These are phyloP conservation scores for Acanthopleura granulata DNA, from an alignment of 2,888 invertebrate species.

Conservation along the genomic window DNA sequence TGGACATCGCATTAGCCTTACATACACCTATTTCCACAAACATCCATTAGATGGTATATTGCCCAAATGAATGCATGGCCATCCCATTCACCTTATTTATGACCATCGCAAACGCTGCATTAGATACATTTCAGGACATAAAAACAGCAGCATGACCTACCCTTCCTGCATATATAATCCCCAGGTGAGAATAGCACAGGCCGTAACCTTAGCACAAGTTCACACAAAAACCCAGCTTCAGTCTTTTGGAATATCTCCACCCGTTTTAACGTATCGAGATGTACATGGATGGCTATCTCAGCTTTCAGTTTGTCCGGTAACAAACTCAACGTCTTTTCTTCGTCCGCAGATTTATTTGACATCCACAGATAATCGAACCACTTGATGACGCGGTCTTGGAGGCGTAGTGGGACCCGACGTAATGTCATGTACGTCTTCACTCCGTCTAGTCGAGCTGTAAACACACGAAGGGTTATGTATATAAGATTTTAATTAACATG, in stretches of 20 bases:
- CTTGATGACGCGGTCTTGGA: slow-evolving; percentile 97
- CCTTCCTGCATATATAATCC: slow-evolving; percentile 99
- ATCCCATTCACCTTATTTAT: no score
- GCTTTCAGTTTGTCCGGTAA: slow-evolving; percentile 91
- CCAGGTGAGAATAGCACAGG: slow-evolving; percentile 98
- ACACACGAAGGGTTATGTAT: no score
- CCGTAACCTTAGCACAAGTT: slow-evolving; percentile 91
- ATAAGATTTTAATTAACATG: no score
- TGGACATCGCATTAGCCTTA: no score
- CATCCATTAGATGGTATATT: no score
- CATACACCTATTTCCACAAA: no score
- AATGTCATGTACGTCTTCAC: slow-evolving; percentile 99
- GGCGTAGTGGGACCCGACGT: slow-evolving; percentile 92
- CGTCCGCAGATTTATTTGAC: slow-evolving; percentile 98
- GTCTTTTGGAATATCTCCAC: slow-evolving; percentile 99
- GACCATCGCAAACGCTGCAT: no score
- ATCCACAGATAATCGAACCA: slow-evolving; percentile 99
- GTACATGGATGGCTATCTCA: slow-evolving; percentile 99
- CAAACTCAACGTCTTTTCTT: slow-evolving; percentile 78
- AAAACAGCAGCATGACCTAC: slow-evolving; percentile 72
- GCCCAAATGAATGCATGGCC: no score
- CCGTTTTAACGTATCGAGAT: slow-evolving; percentile 93
- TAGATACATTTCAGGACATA: slow-evolving; percentile 34
- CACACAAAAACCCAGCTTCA: slow-evolving; percentile 98
- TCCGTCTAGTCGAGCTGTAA: slow-evolving; percentile 95